Conservation (phyloP, 1,140 invertebrate species). For the Scaptomyza graminum region DNA sequence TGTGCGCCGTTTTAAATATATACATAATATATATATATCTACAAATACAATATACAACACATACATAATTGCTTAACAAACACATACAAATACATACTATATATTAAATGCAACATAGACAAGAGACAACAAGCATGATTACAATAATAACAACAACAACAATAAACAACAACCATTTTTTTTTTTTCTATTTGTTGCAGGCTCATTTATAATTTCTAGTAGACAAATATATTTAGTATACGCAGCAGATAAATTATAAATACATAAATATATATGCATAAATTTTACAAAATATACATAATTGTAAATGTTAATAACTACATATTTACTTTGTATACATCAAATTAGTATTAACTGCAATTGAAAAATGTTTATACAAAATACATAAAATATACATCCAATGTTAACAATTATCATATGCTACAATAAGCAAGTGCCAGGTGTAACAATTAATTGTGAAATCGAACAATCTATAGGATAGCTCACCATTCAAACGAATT, state of each 20-base stretch:
- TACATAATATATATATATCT: too few relatives aligned
- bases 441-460: conserved; percentile 19
- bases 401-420: conserved; percentile 3
- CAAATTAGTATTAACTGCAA: not conserved
- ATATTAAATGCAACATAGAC: conserved; percentile 34
- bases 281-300: not conserved
- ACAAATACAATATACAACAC: conserved; percentile 24
- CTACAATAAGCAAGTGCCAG: conserved; percentile 3
- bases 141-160: conserved; percentile 46
- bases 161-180: conserved; percentile 44
- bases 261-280: not conserved
- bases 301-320: not conserved
- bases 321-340: too few relatives aligned
- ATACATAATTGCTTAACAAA: conserved; percentile 15
- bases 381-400: not conserved
- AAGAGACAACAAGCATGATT: conserved; percentile 30
- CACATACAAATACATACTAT: conserved; percentile 22
- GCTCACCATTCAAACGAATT: conserved; percentile 30
- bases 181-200: conserved; percentile 17
- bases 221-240: conserved; percentile 23
- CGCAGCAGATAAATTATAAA: not conserved
- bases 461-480: conserved; percentile 27
- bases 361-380: not conserved
- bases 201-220: conserved; percentile 11
- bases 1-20: conserved; percentile 68